Base-by-base conservation (phyloP, 2,888 invertebrate species). In the Drosophila planitibia region DNA sequence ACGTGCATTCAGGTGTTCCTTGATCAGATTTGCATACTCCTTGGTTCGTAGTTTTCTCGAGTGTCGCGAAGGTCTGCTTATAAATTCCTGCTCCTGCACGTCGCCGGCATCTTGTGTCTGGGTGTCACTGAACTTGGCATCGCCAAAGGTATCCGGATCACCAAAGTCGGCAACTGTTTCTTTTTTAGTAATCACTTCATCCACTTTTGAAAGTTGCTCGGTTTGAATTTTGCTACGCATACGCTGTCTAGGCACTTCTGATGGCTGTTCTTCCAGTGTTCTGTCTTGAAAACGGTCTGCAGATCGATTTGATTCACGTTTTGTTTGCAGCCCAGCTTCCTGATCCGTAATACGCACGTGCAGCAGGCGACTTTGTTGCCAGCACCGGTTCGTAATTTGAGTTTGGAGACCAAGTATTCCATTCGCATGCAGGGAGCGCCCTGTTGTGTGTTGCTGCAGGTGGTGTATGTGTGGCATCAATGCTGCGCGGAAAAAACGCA, bases 21-120 rank as follows among this genome's bases (percentile, higher is more conserved):
- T 97, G 6, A 97, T 97, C 73, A 96, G 92, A 80, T 95, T 94
- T 0, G 95, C 95, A 93, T 97, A 97, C 82, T 96, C 95, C 83
- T 94, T 95, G 0, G 94, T 95, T 5, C 95, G 94, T 22, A 96
- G 91, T 90, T 95, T 95, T 83, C 94, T 94, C 1, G 93, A 91
- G 32, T 84, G 80, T n/a, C 94, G 79, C 5, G 95, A 95, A 52
- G 93, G 92, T 79, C 95, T 94, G 80, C 94, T 93, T 63, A 94
- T 90, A 90, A 94, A 95, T 55, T 95, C 93, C 76, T 96, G 95
- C 92, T 96, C 96, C 81, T 93, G 93, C 37, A 94, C 83, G 91
- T 96, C 96, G 55, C 94, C 95, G 86, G 95, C 94, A 81, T 94
- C 66, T n/a, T 73, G 69, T 2, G 51, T 4, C 1, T 58, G 35